Evolutionary conservation across 2,113 vertebrate genomes (phyloP), one percentile per base, ranked within the genome.

Genomic region (Lates calcarifer): DNA sequence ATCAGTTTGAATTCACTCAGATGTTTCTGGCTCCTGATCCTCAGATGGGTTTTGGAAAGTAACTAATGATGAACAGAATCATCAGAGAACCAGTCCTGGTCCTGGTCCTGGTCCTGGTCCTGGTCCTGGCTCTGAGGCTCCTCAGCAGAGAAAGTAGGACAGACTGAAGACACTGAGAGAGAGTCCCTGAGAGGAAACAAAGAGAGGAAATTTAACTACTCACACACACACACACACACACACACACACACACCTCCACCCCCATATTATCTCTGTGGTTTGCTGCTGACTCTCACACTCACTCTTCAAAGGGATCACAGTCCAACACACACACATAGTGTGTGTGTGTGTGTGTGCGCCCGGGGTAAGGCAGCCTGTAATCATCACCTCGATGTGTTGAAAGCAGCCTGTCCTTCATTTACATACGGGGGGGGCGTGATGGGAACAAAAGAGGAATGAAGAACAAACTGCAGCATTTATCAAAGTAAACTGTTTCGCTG

Each of bases 381-480:
- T 90, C 88, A 92, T 90, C 88, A 91, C 72, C 86, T 90, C 82
- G 43, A 72, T 55, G 55, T 89, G 87, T 73, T 88, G 91, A 85
- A 87, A 82, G 86, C 91, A 79, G 84, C 63, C 67, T 71, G 81
- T 86, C 77, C 81, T 67, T 91, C 71, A 92, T 92, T 92, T 89
- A 76, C 84, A 91, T 92, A 82, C 18, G 35, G 79, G 37, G 71
- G 17, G 74, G 13, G 45, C 20, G 6, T 49, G 20, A 49, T 26
- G 24, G 83, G 63, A 83, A 84, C 74, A 84, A 84, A 87, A 83
- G 77, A 73, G 15, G 28, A 77, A n/a, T 57, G 60, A 67, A 55
- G 53, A 33, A 80, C 74, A 88, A 84, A 88, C 68, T 81, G 86
- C 77, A 73, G 57, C 58, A 26, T 67, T 86, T 88, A 86, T 61